A percentile compares a stretch with the other conserved stretches of the same genome.
Evolutionary conservation across 2,113 vertebrate genomes (phyloP).

Genomic region (Dolichallabes microphthalmus): DNA sequence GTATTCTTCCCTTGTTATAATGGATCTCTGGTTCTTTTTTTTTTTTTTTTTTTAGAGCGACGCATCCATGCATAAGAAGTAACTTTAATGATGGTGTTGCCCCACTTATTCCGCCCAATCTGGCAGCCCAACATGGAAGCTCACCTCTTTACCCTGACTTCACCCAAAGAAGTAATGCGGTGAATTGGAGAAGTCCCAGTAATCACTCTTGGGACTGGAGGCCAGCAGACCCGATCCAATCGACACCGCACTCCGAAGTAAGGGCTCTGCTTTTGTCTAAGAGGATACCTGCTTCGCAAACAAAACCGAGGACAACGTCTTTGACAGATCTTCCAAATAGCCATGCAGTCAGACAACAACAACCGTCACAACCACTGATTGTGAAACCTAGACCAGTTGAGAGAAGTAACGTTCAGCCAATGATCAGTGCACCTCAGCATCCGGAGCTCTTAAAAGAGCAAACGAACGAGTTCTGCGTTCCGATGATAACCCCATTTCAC

Average conservation of each 20-base stretch:
- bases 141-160: constrained; percentile 12
- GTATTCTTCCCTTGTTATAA: constrained; percentile 1
- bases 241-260: constrained; percentile 34
- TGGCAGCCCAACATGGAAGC: constrained; percentile 18
- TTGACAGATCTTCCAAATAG: constrained; percentile 21
- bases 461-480: constrained; percentile 13
- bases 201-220: constrained; percentile 25
- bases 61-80: constrained; percentile 13
- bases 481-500: constrained; percentile 34
- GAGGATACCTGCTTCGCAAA: background rate
- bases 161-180: constrained; percentile 15
- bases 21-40: constrained; percentile 17
- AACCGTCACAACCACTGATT: constrained; percentile 20
- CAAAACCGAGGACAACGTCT: constrained; percentile 20
- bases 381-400: constrained; percentile 25
- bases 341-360: constrained; percentile 7
- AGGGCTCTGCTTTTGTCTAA: constrained; percentile 37
- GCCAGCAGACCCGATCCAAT: background rate
- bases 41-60: constrained; percentile 27
- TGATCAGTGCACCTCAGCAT: constrained; percentile 7
- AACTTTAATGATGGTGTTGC: constrained; percentile 17
- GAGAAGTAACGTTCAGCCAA: constrained; percentile 13
- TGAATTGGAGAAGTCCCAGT: constrained; percentile 21
- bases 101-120: constrained; percentile 16
- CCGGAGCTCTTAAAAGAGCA: constrained; percentile 38